These are phyloP conservation scores for Zapus hudsonius DNA, from an alignment of 2,113 vertebrate genomes.

Conservation along the genomic window DNA sequence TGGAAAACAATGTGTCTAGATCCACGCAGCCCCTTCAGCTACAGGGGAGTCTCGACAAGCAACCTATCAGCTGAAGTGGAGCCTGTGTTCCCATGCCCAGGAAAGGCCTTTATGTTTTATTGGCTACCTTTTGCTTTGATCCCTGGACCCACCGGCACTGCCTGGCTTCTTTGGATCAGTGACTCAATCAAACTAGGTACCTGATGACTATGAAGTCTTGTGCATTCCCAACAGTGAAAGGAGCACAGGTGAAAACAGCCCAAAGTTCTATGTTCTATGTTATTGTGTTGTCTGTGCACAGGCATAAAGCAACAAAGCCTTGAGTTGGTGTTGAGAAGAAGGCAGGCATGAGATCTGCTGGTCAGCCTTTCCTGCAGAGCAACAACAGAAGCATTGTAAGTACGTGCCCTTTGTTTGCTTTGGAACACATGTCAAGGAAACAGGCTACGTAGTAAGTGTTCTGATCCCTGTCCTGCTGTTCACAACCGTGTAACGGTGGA, in stretches of 20 bases:
- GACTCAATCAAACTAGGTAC: not conserved
- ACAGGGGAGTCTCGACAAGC: not conserved
- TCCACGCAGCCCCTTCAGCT: not conserved
- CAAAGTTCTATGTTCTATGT: not conserved
- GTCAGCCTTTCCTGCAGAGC: not conserved
- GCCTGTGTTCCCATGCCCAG: not conserved
- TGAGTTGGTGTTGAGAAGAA: not conserved
- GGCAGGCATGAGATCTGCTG: not conserved
- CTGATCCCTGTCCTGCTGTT: not conserved
- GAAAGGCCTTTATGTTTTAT: not conserved
- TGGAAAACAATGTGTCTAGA: not conserved
- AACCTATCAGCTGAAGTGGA: not conserved
- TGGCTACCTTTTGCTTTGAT: not conserved
- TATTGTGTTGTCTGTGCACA: not conserved
- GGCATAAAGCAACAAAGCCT: slow-evolving; percentile 27
- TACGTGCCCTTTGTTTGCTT: not conserved
- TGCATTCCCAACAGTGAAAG: not conserved
- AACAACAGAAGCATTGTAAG: not conserved
- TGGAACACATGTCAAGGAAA: slow-evolving; percentile 16
- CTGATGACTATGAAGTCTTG: not conserved
- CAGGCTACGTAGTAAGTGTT: not conserved
- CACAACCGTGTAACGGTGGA: not conserved
- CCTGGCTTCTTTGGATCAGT: slow-evolving; percentile 1
- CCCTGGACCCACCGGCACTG: not conserved
- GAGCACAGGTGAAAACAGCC: slow-evolving; percentile 7